phyloP scores from a whole-genome alignment of 2,113 vertebrate genomes.

The Phaetusa simplex region DNA sequence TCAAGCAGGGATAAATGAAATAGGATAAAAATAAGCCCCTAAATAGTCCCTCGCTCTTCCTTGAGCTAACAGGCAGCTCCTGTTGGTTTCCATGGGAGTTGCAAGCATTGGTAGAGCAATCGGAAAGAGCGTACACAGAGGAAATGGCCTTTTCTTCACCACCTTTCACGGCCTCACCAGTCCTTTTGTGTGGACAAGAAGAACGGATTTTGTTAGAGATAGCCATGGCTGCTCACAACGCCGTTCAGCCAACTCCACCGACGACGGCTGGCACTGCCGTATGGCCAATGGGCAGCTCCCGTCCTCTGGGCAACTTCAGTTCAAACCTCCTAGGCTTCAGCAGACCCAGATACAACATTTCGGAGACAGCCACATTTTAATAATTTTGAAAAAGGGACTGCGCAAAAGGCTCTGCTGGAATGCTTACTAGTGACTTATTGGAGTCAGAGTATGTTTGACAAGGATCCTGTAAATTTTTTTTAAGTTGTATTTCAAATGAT shows the following conservation, averaged over 20 bases:
- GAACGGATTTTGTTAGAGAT: not conserved
- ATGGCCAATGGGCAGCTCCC: accelerated
- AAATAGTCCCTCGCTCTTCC: not conserved
- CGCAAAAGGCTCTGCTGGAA: not conserved
- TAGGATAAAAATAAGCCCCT: not conserved
- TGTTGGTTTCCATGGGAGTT: not conserved
- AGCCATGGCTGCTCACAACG: not conserved
- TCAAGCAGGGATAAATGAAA: not conserved
- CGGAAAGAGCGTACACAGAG: not conserved
- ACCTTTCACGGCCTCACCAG: not conserved
- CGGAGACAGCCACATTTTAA: not conserved
- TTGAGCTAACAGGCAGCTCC: not conserved
- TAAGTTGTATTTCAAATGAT: not conserved
- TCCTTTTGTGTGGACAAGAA: not conserved
- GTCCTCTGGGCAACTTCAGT: not conserved
- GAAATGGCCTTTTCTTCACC: not conserved
- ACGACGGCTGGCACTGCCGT: accelerated
- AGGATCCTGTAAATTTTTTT: not conserved
- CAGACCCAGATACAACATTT: not conserved
- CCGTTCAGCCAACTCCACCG: not conserved
- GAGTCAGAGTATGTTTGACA: not conserved
- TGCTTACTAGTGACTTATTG: not conserved
- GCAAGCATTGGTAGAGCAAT: not conserved
- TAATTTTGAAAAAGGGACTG: not conserved
- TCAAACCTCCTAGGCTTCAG: not conserved